Base-by-base conservation (phyloP, 1,140 invertebrate species). In the Eriosoma lanigerum region DNA sequence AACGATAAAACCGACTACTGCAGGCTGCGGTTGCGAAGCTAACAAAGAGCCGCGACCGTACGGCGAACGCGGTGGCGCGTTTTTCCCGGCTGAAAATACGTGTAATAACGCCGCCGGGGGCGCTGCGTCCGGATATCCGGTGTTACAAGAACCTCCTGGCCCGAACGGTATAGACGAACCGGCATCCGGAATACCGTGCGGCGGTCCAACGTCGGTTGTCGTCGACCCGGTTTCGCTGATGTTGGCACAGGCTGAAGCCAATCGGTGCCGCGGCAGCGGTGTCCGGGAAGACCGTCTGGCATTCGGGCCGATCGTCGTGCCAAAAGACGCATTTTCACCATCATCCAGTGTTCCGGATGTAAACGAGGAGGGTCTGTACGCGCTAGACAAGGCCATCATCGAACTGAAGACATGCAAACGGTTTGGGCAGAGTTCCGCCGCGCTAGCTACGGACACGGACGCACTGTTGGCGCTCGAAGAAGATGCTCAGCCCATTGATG, bases 211-310 rank as follows among this genome's bases (percentile, higher is more conserved):
- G 9, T 0, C 66, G n/a, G 66, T 21, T 3, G 9, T 29, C 10
- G 44, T 68, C 32, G 66, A 68, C n/a, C n/a, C 66, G 4, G 66
- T 68, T 17, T 68, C 66, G 44, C 66, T 68, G 21, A 68, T 68
- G 44, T 0, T 68, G n/a, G 66, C 66, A 10, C 66, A 68, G 21
- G 66, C 66, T 9, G 44, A 68, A 17, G 66, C 66, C 21, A 68
- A 68, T 1, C 66, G 44, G 12, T 68, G 66, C 13, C n/a, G 21
- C 19, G 19, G 4, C 1, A 44, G 12, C 32, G 32, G 32, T 38
- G 58, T 62, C 15, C 66, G 44, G 19, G 66, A 68, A 19, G 66
- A 44, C 21, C 32, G 66, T 13, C 38, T 68, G 12, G 19, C 66
- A 1, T 68, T 68, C 44, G 66, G 66, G 0, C 66, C 38, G 44